Evolutionary conservation across 2,113 vertebrate species (phyloP).

Genomic region (Leiothrix lutea): DNA sequence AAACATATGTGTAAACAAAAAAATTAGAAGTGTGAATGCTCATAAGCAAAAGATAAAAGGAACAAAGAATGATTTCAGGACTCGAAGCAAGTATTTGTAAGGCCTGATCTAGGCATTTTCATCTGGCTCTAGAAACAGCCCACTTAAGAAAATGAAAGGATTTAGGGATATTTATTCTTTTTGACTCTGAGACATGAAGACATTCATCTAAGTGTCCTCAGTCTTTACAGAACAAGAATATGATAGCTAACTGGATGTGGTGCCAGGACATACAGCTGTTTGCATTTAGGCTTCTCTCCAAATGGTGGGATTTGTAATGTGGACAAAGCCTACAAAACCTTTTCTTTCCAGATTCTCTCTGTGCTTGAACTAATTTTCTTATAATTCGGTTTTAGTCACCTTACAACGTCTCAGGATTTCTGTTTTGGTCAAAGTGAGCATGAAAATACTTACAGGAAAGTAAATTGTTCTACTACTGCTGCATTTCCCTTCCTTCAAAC

Average conservation of each 20-base stretch:
- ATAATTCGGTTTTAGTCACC: not conserved
- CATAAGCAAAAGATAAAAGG: not conserved
- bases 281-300: not conserved
- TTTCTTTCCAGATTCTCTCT: not conserved
- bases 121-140: not conserved
- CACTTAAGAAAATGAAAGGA: not conserved
- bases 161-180: not conserved
- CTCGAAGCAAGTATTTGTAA: not conserved
- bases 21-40: not conserved
- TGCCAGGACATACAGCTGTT: not conserved
- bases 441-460: not conserved
- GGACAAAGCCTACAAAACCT: not conserved
- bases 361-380: not conserved
- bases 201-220: not conserved
- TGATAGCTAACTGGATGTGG: not conserved
- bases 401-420: not conserved
- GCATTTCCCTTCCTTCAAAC: not conserved
- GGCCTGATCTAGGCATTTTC: not conserved
- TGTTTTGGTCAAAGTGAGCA: not conserved
- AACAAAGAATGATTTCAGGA: not conserved
- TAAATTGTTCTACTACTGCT: not conserved
- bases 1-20: conserved; percentile 46
- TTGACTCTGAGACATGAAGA: not conserved
- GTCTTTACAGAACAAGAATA: not conserved
- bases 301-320: not conserved